Evolutionary conservation across 2,797 vertebrate species (phyloP), one percentile per base, ranked within the genome.

Genomic region (Denticeps clupeoides): DNA sequence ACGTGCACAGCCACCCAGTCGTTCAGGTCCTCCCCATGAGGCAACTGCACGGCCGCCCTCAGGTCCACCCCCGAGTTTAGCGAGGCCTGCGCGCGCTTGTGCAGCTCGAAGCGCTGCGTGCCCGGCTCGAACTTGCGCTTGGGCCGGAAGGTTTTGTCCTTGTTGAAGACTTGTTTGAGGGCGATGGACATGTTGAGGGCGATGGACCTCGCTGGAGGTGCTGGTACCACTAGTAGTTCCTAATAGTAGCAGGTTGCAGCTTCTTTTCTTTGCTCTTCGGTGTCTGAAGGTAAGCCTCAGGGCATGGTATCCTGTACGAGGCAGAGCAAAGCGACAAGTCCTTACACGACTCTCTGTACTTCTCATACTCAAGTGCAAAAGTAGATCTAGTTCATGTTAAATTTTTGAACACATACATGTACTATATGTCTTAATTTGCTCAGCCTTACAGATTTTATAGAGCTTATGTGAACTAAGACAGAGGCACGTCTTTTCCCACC

Each of bases 41-140:
- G 87, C 44, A 85, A 66, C 52, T 86, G 83, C 29, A 89, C 87
- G 0, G 83, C 82, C 0, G 78, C 79, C 56, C 79, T 84, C 64
- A 89, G 65, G 61, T 89, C 80, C 60, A 87, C 65, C 0, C 83
- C 83, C 0, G 85, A 84, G 62, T 72, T 79, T 44, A 89, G 79
- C 11, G 87, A 83, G 0, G 85, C 87, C 51, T 88, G 85, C 0
- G 84, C 84, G n/a, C 71, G 70, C 62, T 89, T 89, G 65, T 89
- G 86, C 35, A 89, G 74, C 55, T 88, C 85, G 65, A 89, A 89
- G 48, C 84, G 80, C 59, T 87, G 86, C 0, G 84, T 87, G 52
- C 87, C 87, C n/a, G 84, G 85, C 50, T 88, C 87, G 65, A 88
- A 88, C 55, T 84, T 86, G 45, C 86, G 81, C 58, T 89, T 89